Base-by-base conservation (phyloP, 2,888 invertebrate genomes). In the Stenotaenia linearis region DNA sequence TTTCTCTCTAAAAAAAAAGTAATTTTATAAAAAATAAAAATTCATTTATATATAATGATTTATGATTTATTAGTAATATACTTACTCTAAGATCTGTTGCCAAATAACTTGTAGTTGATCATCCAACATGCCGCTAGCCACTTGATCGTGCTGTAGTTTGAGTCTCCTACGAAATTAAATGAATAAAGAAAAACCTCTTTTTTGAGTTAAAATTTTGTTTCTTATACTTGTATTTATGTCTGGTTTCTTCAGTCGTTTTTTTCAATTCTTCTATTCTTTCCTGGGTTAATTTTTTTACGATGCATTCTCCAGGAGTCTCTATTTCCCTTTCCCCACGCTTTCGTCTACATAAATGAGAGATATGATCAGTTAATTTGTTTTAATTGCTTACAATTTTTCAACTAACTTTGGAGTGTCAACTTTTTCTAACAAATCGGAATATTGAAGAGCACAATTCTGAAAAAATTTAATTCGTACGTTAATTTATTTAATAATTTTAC, bases 371-470 rank as follows among this genome's bases (percentile, higher is more conserved):
- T 28, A 75, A 28, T 25, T 25, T 28, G 2, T 28, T n/a, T 9
- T 10, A 30, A n/a, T 5, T 25, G 25, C 1, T 28, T 12, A 75
- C 12, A 30, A n/a, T 75, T 28, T 7, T 18, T 28, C 1, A 25
- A 77, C 40, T 77, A 84, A 87, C 87, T 93, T 96, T 0, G 95
- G 94, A 40, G 91, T 92, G 85, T 93, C 95, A 12, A 92, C 91
- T 86, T 92, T 91, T 84, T 94, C 94, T 21, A 96, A 86, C 7
- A 96, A 86, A 23, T 91, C 90, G 15, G 92, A 92, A 86, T 96
- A 97, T 84, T 97, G 97, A 0, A 93, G 91, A 0, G 96, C 96
- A 87, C 97, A 97, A 82, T 92, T 92, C 86, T 87, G 83, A 83
- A 76, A 76, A 81, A 50, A 81, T n/a, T n/a, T n/a, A n/a, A n/a